Evolutionary conservation across 2,113 vertebrate genomes (phyloP), one percentile per base, ranked within the genome.

Genomic region (Perccottus glenii): DNA sequence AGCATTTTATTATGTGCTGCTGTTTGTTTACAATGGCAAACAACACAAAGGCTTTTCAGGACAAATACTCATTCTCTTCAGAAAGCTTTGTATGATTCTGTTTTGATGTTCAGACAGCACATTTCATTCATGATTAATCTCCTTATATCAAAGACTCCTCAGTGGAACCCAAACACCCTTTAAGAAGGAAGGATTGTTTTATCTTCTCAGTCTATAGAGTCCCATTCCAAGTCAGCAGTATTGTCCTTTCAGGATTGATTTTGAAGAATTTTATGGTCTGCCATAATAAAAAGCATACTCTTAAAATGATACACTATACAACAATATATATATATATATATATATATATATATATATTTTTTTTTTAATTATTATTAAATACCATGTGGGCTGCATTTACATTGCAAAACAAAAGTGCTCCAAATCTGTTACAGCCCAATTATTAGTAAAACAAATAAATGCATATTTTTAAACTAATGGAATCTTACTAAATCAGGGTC

Each of bases 151-250:
- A 75, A 75, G 50, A 56, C 3, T 64, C 70, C 14, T 60, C 45
- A 64, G 9, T 38, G 32, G 43, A 62, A 60, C 69, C 55, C 56
- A 75, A 70, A 64, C 5, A 15, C 68, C 75, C 70, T 78, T 70
- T 67, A 80, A 84, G 71, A 49, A 77, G 38, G 51, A 46, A 77
- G 42, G 64, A 52, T 63, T 60, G 43, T 55, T 71, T 80, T 65
- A 78, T 82, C 52, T 49, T 73, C 73, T 70, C 65, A 75, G 66
- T 78, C 56, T 68, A 76, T 70, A 55, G 46, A 70, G 64, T 65
- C 15, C 55, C 32, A 56, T 70, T 48, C 11, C 45, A 70, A 38
- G 11, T 36, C 62, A 64, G 35, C 27, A 8, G 44, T 42, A 40
- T 71, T 70, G 77, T 80, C 70, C 66, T 64, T 27, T 11, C 16